Evolutionary conservation across 2,888 invertebrate species (phyloP), one percentile per base, ranked within the genome.

Genomic region (Epinotia demarniana): DNA sequence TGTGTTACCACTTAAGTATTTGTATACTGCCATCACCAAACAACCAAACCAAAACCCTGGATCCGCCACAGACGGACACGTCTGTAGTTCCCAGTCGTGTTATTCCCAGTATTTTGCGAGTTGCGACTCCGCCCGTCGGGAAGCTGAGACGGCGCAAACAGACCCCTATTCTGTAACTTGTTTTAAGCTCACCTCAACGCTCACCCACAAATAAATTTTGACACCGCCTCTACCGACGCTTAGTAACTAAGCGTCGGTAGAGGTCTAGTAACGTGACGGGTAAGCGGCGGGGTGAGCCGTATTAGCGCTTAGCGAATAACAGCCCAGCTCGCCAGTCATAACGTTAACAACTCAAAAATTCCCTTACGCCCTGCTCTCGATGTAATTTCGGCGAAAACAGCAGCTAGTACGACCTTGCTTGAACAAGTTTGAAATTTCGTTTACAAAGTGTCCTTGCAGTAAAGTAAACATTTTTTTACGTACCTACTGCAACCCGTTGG

Each of bases 281-380:
- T n/a, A n/a, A n/a, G n/a, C n/a, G n/a, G n/a, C n/a, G n/a, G n/a
- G n/a, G n/a, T n/a, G n/a, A n/a, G n/a, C n/a, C n/a, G 2, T 23
- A 23, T 23, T 23, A 23, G 23, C 23, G 23, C 23, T 23, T 23
- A 23, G 23, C 23, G 23, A 23, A 23, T 23, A 23, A 23, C 23
- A 23, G 23, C 23, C 23, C 23, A 23, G 13, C 69, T 72, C 61
- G 53, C 46, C 67, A 23, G 66, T n/a, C 62, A 46, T 33, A 73
- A 68, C 61, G 73, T 49, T 69, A 69, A 74, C 73, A 74, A 69
- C 73, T 69, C 57, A 46, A 58, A 60, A 58, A 64, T 57, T 68
- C 73, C 46, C 57, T 68, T 46, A 53, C 53, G 53, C 39, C 55
- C 39, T 12, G 18, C 62, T 63, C 58, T 23, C 58, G 63, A 58